Base-by-base conservation (phyloP, 2,797 vertebrate species). In the Stomatorhinus walkeri region DNA sequence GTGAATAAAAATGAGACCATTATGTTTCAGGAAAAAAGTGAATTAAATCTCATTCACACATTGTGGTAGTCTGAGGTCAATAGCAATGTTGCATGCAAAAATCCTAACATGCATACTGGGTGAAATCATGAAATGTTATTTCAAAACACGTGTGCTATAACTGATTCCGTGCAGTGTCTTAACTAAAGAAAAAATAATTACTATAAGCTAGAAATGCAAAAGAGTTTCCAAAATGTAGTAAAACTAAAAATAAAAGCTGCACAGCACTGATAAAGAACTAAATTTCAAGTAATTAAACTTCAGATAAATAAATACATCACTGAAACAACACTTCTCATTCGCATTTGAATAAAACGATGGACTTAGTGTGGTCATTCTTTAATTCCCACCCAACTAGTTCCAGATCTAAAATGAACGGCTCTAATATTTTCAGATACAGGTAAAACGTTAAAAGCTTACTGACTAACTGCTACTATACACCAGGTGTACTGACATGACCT, bases 221-320 rank as follows among this genome's bases (percentile, higher is more conserved):
- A 89, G 32, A 92, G 89, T 92, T 91, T 94, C 64, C 91, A 93
- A 93, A 92, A 92, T 90, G 92, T 92, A 85, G 91, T 88, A 89
- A 91, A 93, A 91, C 92, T 92, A 92, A 92, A 93, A 93, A 90
- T 87, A 90, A 92, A 93, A 94, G 88, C 88, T 89, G 90, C 94
- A 95, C 95, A 95, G 95, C 93, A 91, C 94, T 88, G 92, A 94
- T 89, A 92, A 92, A 93, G 93, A 90, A 92, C 87, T 89, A 92
- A 91, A 89, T 91, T 96, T 96, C 95, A 96, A 96, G 96, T 96
- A 95, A 95, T 93, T 94, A 91, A 94, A 92, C 95, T 95, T 93
- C 92, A 93, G 93, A 95, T 95, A 95, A 96, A 96, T 96, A 96
- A 95, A 96, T 96, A 95, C 91, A 92, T 94, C 92, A 91, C 91